These are phyloP conservation scores for Herminia tarsipennalis DNA, from an alignment of 2,888 invertebrate species.

Conservation along the genomic window DNA sequence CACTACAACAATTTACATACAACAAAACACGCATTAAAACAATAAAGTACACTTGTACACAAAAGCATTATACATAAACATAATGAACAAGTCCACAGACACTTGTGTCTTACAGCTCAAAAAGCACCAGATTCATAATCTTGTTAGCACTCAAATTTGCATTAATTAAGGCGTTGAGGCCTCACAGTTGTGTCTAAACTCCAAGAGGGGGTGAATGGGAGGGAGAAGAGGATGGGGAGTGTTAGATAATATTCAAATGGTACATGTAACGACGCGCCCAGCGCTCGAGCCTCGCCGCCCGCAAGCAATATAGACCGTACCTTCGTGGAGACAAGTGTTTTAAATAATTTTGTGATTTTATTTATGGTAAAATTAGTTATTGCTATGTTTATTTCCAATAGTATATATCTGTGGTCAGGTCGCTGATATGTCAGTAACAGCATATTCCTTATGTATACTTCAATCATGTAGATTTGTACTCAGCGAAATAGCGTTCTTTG, in stretches of 20 bases:
- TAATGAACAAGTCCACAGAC: slow-evolving; percentile 48
- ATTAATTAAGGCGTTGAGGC: slow-evolving; percentile 83
- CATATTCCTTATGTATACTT: too few species aligned
- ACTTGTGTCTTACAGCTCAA: slow-evolving; percentile 65
- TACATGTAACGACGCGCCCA: slow-evolving; percentile 83
- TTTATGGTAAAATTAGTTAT: too few species aligned
- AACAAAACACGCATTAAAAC: slow-evolving; percentile 20
- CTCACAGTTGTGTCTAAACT: slow-evolving; percentile 77
- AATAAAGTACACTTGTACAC: slow-evolving; percentile 41
- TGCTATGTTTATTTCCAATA: too few species aligned
- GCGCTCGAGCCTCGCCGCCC: slow-evolving; percentile 72
- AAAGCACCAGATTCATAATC: slow-evolving; percentile 83
- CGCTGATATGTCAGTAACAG: too few species aligned
- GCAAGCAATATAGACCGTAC: slow-evolving; percentile 81
- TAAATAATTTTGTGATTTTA: background rate
- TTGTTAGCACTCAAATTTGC: slow-evolving; percentile 86
- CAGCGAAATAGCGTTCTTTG: too few species aligned
- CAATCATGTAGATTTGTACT: too few species aligned
- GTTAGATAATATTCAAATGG: slow-evolving; percentile 86
- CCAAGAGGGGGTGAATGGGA: slow-evolving; percentile 38
- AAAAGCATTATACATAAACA: slow-evolving; percentile 41
- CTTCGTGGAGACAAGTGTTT: slow-evolving; percentile 42
- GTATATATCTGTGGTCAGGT: too few species aligned
- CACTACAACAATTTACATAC: slow-evolving; percentile 4
- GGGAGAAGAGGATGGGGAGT: slow-evolving; percentile 46